Evolutionary conservation across 2,797 vertebrate species (phyloP).

Genomic region (Orientallactaga sibirica): DNA sequence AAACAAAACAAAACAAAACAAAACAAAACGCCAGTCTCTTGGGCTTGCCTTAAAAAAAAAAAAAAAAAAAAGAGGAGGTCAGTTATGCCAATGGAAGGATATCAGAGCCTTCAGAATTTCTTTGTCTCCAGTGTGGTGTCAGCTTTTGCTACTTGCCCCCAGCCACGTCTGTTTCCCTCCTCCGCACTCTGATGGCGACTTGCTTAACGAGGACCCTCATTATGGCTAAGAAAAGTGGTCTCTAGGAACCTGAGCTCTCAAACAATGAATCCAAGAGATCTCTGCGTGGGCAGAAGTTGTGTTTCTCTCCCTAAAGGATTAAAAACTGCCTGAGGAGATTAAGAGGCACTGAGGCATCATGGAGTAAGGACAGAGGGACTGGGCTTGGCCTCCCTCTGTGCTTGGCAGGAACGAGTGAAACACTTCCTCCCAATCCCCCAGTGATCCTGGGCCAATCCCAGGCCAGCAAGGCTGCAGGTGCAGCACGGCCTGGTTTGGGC

Average conservation of each 20-base stretch:
- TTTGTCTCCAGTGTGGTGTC: not conserved
- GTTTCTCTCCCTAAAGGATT: not conserved
- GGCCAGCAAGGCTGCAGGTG: not conserved
- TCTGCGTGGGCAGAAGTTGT: not conserved
- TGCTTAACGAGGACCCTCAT: too few relatives aligned
- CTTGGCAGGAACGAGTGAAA: not conserved
- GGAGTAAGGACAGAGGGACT: not conserved
- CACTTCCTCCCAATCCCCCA: not conserved
- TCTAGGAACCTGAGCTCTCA: not conserved
- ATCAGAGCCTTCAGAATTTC: not conserved
- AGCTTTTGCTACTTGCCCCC: not conserved
- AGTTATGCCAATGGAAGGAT: not conserved
- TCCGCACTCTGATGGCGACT: not conserved
- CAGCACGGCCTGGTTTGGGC: not conserved
- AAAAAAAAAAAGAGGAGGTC: too few relatives aligned
- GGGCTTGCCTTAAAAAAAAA: too few relatives aligned
- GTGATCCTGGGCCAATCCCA: not conserved
- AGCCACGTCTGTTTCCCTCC: not conserved
- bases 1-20: too few relatives aligned
- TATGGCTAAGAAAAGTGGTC: not conserved
- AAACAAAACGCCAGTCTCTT: too few relatives aligned
- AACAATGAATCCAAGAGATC: not conserved
- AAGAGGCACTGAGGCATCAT: not conserved
- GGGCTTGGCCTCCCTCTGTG: not conserved
- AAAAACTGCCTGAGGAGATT: not conserved